These are phyloP conservation scores for Esox lucius DNA, from an alignment of 2,797 vertebrate genomes.

Conservation along the genomic window DNA sequence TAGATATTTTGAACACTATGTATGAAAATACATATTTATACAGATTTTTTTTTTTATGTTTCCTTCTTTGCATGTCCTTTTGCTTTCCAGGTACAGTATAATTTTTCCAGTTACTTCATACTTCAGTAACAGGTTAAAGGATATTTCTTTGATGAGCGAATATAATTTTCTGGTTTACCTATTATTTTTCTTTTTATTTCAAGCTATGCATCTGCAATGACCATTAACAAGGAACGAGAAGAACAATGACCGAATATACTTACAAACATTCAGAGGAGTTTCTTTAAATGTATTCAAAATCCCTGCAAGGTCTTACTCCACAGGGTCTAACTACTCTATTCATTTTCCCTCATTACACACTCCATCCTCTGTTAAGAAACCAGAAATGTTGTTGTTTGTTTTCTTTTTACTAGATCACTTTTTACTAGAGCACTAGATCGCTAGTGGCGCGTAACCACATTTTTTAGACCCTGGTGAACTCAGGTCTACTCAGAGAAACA, in stretches of 20 bases:
- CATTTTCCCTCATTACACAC: neutral
- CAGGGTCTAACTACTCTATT: neutral
- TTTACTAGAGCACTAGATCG: no score
- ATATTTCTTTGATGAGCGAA: neutral
- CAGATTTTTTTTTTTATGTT: no score
- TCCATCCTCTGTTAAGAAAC: neutral
- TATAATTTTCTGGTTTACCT: neutral
- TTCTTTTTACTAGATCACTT: no score
- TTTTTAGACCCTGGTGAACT: neutral
- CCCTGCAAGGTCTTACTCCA: neutral
- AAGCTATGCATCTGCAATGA: neutral
- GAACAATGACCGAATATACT: neutral
- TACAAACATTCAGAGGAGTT: neutral
- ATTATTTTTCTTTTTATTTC: neutral
- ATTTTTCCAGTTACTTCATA: no score
- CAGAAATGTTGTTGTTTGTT: neutral
- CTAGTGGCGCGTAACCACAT: no score
- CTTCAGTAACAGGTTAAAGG: no score
- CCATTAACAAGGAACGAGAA: neutral
- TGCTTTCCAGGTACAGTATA: no score
- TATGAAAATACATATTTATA: no score
- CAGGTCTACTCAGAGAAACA: neutral
- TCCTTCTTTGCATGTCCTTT: no score
- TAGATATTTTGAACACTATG: no score
- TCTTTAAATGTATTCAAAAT: conserved; percentile 1